Evolutionary conservation across 2,113 vertebrate species (phyloP).

Genomic region (Podocnemis expansa): DNA sequence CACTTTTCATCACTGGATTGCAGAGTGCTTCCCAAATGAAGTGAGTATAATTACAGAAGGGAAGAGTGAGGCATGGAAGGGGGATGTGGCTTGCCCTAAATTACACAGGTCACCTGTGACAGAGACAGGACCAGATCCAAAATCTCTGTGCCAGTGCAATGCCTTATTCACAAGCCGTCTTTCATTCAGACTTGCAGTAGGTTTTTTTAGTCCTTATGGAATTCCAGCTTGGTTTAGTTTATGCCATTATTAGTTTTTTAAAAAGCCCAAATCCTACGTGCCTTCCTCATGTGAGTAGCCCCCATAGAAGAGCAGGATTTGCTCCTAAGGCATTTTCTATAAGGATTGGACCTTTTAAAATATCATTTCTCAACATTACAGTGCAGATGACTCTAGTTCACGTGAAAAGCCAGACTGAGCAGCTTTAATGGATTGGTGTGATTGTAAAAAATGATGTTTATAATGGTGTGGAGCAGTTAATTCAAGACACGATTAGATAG

Average conservation of each 20-base stretch:
- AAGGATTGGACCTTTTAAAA: not conserved
- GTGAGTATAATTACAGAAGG: not conserved
- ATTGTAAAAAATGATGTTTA: not conserved
- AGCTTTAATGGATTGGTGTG: not conserved
- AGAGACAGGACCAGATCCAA: not conserved
- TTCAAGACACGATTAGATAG: not conserved
- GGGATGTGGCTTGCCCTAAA: not conserved
- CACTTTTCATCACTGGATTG: not conserved
- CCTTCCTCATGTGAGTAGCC: not conserved
- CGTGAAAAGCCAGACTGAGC: not conserved
- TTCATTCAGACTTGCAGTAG: not conserved
- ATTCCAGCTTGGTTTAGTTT: not conserved
- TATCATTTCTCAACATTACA: not conserved
- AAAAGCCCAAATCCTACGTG: not conserved
- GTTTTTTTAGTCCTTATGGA: not conserved
- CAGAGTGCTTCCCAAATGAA: not conserved
- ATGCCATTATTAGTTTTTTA: not conserved
- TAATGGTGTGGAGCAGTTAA: rapidly evolving
- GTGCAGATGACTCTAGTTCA: not conserved
- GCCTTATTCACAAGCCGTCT: not conserved
- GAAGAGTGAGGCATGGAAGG: not conserved
- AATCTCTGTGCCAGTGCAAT: not conserved
- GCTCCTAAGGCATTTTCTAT: not conserved
- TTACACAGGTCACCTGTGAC: not conserved
- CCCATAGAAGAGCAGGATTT: not conserved